These are phyloP conservation scores for Homalodisca vitripennis DNA, from an alignment of 1,140 invertebrate species.

Conservation along the genomic window DNA sequence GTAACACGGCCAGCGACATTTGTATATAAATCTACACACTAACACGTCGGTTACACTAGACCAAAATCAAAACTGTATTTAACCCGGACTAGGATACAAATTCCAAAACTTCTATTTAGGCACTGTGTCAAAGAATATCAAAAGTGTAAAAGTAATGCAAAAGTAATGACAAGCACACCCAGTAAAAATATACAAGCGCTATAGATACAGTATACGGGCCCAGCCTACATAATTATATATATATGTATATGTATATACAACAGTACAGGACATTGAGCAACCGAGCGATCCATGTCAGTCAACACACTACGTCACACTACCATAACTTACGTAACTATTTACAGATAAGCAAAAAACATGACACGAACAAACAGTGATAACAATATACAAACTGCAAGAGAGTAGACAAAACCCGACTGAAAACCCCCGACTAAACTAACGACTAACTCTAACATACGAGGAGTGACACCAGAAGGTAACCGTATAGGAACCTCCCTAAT, in stretches of 20 bases:
- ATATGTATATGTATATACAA: constrained; percentile 12
- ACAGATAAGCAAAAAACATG: constrained; percentile 10
- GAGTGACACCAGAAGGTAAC: background rate
- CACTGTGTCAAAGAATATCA: constrained; percentile 21
- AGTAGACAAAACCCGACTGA: constrained; percentile 8
- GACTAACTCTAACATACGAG: background rate
- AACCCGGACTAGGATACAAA: background rate
- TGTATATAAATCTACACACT: constrained; percentile 1
- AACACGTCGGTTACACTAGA: background rate
- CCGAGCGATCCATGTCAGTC: background rate
- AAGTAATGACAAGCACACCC: constrained; percentile 7
- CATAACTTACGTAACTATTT: constrained; percentile 4
- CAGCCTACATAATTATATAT: background rate
- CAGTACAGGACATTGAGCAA: constrained; percentile 1
- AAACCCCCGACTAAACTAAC: constrained; percentile 20
- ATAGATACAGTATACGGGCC: background rate
- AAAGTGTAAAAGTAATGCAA: constrained; percentile 23
- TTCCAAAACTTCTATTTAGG: background rate
- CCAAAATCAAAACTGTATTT: constrained; percentile 9
- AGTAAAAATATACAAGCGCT: constrained; percentile 3
- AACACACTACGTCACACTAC: background rate
- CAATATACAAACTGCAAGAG: constrained; percentile 4
- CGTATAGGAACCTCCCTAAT: too few relatives aligned
- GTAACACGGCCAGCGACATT: background rate
- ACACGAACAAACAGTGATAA: constrained; percentile 1